Evolutionary conservation across 1,140 invertebrate genomes (phyloP), one percentile per base, ranked within the genome.

Genomic region (Zaprionus ornatus): DNA sequence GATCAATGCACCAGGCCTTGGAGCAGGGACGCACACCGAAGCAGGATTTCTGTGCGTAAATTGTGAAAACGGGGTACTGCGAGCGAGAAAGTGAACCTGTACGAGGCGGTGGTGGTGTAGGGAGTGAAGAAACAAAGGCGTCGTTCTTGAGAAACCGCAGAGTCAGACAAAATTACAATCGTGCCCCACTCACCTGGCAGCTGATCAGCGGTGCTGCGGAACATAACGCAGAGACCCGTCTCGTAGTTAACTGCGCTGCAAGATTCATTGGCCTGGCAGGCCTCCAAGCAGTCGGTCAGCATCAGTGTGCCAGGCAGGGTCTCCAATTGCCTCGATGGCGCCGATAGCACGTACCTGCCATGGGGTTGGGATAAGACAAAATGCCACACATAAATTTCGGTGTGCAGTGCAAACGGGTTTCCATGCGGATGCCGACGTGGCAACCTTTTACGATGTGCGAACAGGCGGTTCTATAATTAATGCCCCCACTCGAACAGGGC

Each of bases 161-260:
- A 48, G 54, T 42, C 69, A 57, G 70, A 87, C 73, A 83, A 48
- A 59, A 66, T 60, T 19, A 37, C 40, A 56, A 45, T 52, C 74
- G 81, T 80, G 84, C 81, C 81, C 84, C 56, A 80, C 91, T 96
- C 94, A 98, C 97, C 97, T 93, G 97, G 97, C 92, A 97, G 94
- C 93, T 96, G 95, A 92, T 97, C 96, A 75, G 97, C 97, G 90
- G 97, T 97, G 69, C 59, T 80, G 57, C 37, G 97, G 94, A 98
- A 98, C 63, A 98, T 95, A 70, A 98, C 97, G 93, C 98, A 99
- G 15, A 98, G 95, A 50, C 98, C 98, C 55, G 98, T 99, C 94
- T 99, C 98, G 94, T 98, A 99, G 94, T 98, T 99, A 93, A 98
- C 96, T 65, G 97, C 95, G 88, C 96, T 95, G 93, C 98, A 99